A percentile compares a stretch with the other conserved stretches of the same genome.
These are phyloP conservation scores for Cheirogaleus medius DNA, from an alignment of 2,113 vertebrate genomes.

Conservation along the genomic window DNA sequence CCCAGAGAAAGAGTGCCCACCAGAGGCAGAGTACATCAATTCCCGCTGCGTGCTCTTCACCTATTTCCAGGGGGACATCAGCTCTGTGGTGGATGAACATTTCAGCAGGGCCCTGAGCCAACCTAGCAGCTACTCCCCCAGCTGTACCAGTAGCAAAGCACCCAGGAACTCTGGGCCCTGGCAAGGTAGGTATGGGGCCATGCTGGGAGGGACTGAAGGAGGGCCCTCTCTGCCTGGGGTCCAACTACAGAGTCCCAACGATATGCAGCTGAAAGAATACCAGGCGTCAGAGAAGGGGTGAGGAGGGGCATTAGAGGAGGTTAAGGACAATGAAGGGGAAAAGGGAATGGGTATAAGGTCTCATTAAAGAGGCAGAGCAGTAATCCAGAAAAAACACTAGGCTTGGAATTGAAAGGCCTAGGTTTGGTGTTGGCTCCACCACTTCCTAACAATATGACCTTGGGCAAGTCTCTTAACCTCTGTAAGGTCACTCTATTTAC, in stretches of 20 bases:
- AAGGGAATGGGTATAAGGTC: not conserved
- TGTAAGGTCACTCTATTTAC: constrained; percentile 54
- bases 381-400: not conserved
- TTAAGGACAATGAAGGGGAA: not conserved
- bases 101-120: constrained; percentile 98
- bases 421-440: not conserved
- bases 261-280: not conserved
- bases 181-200: constrained; percentile 84
- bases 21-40: constrained; percentile 96
- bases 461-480: constrained; percentile 55
- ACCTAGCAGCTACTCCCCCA: constrained; percentile 86
- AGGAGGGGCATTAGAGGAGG: not conserved
- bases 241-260: not conserved
- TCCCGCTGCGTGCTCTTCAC: constrained; percentile 98
- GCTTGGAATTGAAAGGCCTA: not conserved
- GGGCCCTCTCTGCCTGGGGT: not conserved
- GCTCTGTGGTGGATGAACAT: constrained; percentile 97
- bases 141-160: constrained; percentile 82
- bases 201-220: not conserved
- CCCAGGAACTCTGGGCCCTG: constrained; percentile 85
- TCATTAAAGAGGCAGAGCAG: not conserved
- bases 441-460: constrained; percentile 43
- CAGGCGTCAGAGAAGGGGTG: not conserved
- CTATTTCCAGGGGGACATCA: constrained; percentile 98
- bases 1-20: constrained; percentile 94